phyloP scores from a whole-genome alignment of 1,140 invertebrate genomes.

The Odontomachus brunneus region DNA sequence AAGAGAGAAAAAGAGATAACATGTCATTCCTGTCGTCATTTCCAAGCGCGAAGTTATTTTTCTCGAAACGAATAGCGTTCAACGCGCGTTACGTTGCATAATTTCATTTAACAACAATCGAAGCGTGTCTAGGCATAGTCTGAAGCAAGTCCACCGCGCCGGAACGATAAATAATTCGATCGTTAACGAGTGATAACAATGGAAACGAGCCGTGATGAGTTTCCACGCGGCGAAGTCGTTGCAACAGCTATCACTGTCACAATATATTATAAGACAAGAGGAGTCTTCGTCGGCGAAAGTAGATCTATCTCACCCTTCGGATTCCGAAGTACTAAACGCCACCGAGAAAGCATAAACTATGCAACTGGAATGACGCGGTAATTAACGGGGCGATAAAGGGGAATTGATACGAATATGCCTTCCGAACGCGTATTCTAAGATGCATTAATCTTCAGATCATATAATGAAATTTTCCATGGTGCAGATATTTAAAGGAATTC shows the following conservation, averaged over 20 bases:
- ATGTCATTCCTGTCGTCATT: background rate
- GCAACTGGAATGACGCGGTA: background rate
- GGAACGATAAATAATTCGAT: slow-evolving; percentile 28
- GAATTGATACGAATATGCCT: slow-evolving; percentile 19
- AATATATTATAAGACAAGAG: slow-evolving; percentile 38
- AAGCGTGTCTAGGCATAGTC: background rate
- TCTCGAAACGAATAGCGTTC: background rate
- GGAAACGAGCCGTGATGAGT: slow-evolving; percentile 23
- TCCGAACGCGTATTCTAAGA: background rate
- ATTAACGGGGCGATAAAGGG: slow-evolving; percentile 30
- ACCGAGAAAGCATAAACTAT: slow-evolving; percentile 20
- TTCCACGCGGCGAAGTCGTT: slow-evolving; percentile 12
- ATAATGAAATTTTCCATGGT: background rate
- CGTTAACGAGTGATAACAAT: slow-evolving; percentile 10
- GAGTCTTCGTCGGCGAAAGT: slow-evolving; percentile 43
- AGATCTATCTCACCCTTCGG: slow-evolving; percentile 38
- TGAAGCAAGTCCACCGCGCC: background rate
- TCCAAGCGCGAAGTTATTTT: background rate
- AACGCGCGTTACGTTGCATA: background rate
- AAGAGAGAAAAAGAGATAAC: too few species aligned
- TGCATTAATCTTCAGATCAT: slow-evolving; percentile 5
- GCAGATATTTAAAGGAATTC: background rate
- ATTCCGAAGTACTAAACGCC: slow-evolving; percentile 37
- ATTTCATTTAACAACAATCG: background rate
- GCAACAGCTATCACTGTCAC: slow-evolving; percentile 18